phyloP scores from a whole-genome alignment of 2,888 invertebrate genomes.

The Theretra japonica region DNA sequence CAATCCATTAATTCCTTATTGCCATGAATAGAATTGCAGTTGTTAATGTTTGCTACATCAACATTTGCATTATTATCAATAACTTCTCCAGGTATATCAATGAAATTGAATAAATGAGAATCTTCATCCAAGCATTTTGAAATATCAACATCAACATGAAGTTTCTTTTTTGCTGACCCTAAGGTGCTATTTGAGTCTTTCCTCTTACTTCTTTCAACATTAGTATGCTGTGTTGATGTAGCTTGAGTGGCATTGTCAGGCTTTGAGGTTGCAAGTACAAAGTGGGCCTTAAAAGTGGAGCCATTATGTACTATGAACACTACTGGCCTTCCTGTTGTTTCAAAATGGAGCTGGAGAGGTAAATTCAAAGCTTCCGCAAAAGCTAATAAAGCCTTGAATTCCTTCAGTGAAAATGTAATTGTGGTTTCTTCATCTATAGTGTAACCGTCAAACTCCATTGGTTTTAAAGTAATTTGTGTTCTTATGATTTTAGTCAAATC shows the following conservation, averaged over 20 bases:
- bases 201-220: constrained; percentile 61
- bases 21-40: constrained; percentile 33
- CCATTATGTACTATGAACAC: constrained; percentile 90
- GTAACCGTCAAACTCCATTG: constrained; percentile 90
- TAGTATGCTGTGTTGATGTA: constrained; percentile 72
- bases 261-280: constrained; percentile 92
- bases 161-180: constrained; percentile 66
- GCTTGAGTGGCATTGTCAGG: constrained; percentile 77
- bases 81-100: constrained; percentile 71
- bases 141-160: constrained; percentile 68
- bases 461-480: constrained; percentile 90
- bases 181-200: constrained; percentile 52
- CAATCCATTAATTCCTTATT: constrained; percentile 53
- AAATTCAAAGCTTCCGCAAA: constrained; percentile 91
- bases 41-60: constrained; percentile 42
- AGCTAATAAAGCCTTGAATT: constrained; percentile 90
- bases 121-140: constrained; percentile 78
- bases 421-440: constrained; percentile 86
- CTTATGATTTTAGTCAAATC: constrained; percentile 89
- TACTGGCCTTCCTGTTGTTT: constrained; percentile 91
- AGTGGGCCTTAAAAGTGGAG: constrained; percentile 90
- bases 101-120: constrained; percentile 78
- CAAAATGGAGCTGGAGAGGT: constrained; percentile 89
- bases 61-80: constrained; percentile 42
- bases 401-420: constrained; percentile 94